phyloP scores from a whole-genome alignment of 2,113 vertebrate genomes.

The Myrmecophaga tridactyla region DNA sequence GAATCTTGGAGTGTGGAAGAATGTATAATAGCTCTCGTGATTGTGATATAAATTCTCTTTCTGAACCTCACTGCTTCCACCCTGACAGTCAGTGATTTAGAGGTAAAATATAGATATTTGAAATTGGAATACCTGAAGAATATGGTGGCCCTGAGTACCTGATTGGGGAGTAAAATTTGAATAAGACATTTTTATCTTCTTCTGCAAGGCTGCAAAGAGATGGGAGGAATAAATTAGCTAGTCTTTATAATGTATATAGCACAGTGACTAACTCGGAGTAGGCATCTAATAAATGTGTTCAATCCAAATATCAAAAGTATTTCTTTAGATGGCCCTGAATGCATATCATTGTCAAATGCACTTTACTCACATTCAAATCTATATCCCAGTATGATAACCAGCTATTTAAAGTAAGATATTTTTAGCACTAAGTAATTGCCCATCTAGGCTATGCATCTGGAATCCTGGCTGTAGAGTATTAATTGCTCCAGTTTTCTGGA shows the following conservation, averaged over 20 bases:
- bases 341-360: background rate
- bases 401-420: background rate
- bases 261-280: background rate
- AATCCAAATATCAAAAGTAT: background rate
- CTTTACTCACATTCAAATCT: background rate
- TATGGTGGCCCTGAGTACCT: background rate
- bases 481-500: background rate
- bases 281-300: background rate
- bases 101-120: background rate
- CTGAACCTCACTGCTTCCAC: background rate
- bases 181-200: background rate
- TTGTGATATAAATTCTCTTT: background rate
- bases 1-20: background rate
- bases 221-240: background rate
- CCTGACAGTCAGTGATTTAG: background rate
- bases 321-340: background rate
- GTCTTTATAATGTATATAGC: background rate
- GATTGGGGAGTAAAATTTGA: background rate
- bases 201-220: background rate
- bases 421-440: background rate
- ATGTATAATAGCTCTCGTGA: background rate
- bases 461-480: background rate
- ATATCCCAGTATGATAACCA: background rate
- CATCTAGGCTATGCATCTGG: background rate
- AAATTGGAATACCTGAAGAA: background rate